phyloP scores from a whole-genome alignment of 2,113 vertebrate genomes.

The Campylomormyrus numenius region DNA sequence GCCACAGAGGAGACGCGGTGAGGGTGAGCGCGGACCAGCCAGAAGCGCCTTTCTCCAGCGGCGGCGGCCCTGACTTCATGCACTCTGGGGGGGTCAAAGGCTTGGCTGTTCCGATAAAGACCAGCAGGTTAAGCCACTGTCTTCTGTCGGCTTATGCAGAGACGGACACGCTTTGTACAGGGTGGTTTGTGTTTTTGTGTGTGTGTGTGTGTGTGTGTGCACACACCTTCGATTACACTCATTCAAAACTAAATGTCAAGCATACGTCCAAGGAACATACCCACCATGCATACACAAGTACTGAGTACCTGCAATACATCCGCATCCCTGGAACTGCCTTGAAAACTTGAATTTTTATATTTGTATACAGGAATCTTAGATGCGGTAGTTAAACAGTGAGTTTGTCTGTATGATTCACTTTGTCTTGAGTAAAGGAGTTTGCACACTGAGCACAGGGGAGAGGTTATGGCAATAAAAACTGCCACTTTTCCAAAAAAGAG shows the following conservation, averaged over 20 bases:
- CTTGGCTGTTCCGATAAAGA: not conserved
- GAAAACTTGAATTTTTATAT: conserved; percentile 43
- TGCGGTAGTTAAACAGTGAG: not conserved
- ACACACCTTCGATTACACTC: conserved; percentile 30
- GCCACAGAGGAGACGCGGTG: not conserved
- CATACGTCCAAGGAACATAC: not conserved
- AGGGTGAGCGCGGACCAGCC: not conserved
- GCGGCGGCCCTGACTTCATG: not conserved
- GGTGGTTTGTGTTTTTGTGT: not conserved
- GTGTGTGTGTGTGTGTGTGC: conserved; percentile 28
- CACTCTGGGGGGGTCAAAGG: not conserved
- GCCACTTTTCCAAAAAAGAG: not conserved
- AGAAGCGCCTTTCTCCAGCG: not conserved
- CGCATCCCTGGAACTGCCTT: conserved; percentile 31
- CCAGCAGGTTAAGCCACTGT: not conserved
- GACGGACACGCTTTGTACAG: conserved; percentile 25
- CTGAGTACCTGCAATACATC: conserved; percentile 16
- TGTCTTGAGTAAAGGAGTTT: not conserved
- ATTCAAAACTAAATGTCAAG: conserved; percentile 33
- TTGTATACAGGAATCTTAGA: not conserved
- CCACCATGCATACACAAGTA: conserved; percentile 5
- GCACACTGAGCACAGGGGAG: not conserved
- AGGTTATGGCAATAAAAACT: conserved; percentile 2
- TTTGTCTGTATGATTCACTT: not conserved
- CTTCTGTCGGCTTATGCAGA: not conserved